Evolutionary conservation across 2,113 vertebrate genomes (phyloP).

Genomic region (Stictonetta naevosa): DNA sequence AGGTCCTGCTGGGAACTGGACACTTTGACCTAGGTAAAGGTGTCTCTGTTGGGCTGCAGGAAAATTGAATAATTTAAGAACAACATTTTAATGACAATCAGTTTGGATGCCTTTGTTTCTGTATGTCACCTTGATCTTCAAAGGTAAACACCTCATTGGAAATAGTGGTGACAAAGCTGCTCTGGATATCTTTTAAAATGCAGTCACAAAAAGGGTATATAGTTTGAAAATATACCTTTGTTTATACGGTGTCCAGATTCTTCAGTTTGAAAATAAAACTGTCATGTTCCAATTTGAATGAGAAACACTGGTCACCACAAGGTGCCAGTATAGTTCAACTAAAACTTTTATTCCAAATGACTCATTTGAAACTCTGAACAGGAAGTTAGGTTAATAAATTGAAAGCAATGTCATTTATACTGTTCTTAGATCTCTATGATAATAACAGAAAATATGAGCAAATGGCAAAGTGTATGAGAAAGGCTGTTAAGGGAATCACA

Average conservation of each 20-base stretch:
- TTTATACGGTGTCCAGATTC: not conserved
- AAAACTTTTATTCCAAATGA: not conserved
- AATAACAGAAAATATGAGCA: not conserved
- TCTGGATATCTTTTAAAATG: not conserved
- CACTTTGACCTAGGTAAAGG: not conserved
- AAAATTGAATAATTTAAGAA: not conserved
- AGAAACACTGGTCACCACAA: conserved; percentile 3
- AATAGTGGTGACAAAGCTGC: not conserved
- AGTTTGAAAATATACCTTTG: not conserved
- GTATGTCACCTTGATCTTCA: not conserved
- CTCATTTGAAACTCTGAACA: not conserved
- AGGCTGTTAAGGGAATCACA: not conserved
- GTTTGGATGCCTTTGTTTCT: not conserved
- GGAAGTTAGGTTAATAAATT: not conserved
- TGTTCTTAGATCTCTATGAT: not conserved
- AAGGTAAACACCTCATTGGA: not conserved
- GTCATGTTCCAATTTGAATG: not conserved
- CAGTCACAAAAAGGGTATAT: not conserved
- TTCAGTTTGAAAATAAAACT: not conserved
- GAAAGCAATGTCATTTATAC: not conserved
- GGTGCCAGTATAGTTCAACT: conserved; percentile 44
- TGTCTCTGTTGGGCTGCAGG: not conserved
- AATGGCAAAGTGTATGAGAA: not conserved
- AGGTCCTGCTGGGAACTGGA: not conserved
- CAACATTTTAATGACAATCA: not conserved